These are phyloP conservation scores for Falcunculus frontatus DNA, from an alignment of 2,113 vertebrate genomes.

Conservation along the genomic window DNA sequence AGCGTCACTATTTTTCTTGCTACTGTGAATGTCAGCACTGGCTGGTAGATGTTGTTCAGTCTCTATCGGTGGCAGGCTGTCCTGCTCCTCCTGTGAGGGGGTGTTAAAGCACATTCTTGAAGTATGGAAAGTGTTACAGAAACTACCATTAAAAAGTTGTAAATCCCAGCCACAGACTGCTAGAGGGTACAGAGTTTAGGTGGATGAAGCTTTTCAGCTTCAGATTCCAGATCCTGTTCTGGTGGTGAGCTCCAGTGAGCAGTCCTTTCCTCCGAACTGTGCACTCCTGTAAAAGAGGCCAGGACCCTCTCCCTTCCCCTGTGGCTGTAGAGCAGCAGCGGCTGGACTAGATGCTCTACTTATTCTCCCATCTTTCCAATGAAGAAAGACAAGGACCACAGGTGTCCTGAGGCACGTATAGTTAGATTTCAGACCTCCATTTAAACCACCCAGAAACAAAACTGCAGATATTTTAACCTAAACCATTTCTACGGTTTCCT, in stretches of 20 bases:
- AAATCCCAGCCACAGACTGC: background rate
- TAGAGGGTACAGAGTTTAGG: background rate
- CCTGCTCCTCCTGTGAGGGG: background rate
- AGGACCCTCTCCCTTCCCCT: background rate
- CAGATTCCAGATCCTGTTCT: background rate
- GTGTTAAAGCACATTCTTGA: background rate
- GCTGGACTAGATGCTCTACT: background rate
- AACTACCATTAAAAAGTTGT: background rate
- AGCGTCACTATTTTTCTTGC: background rate
- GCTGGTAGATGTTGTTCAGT: background rate
- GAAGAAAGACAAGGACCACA: background rate
- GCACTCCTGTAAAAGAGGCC: background rate
- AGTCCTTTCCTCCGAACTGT: rapidly evolving
- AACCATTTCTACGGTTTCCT: background rate
- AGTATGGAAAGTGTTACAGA: background rate
- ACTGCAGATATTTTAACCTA: background rate
- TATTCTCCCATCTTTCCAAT: background rate
- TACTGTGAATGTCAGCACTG: background rate
- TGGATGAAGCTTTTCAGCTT: background rate
- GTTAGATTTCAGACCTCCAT: background rate
- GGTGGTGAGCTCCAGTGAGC: background rate
- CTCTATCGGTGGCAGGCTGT: background rate
- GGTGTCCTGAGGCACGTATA: background rate
- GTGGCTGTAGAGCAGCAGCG: rapidly evolving
- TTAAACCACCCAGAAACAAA: background rate